Percentiles rank a stretch among this genome's conserved stretches.
These are phyloP conservation scores for Onychostruthus taczanowskii DNA, from an alignment of 2,113 vertebrate genomes.

Conservation along the genomic window DNA sequence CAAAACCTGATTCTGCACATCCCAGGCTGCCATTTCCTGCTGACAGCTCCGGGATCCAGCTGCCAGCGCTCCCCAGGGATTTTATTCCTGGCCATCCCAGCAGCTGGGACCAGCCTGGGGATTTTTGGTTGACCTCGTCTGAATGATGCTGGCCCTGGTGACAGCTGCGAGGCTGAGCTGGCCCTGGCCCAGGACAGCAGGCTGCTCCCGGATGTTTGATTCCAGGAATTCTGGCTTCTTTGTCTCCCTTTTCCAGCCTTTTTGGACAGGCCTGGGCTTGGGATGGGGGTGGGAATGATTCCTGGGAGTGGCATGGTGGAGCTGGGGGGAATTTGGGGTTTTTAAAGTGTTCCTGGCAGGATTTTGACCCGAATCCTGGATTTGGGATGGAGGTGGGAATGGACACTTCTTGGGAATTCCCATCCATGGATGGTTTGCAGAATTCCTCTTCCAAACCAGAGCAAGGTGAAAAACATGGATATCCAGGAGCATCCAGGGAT, in stretches of 20 bases:
- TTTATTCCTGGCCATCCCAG: not conserved
- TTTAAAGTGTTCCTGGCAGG: not conserved
- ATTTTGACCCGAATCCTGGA: accelerated
- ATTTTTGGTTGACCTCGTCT: constrained; percentile 2
- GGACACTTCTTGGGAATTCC: not conserved
- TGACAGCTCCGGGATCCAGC: not conserved
- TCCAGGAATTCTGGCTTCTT: not conserved
- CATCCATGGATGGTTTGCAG: accelerated
- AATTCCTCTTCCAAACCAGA: not conserved
- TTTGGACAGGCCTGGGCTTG: not conserved
- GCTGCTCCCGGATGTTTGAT: not conserved
- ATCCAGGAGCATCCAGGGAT: not conserved
- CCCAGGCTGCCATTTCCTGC: not conserved
- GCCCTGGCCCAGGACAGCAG: not conserved
- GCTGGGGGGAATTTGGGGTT: not conserved
- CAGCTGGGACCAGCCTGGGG: constrained; percentile 8
- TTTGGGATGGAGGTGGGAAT: not conserved
- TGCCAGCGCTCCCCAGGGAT: not conserved
- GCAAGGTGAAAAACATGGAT: not conserved
- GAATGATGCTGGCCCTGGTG: not conserved
- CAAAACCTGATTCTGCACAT: accelerated
- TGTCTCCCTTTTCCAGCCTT: not conserved
- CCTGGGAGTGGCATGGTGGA: not conserved
- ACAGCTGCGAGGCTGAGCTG: constrained; percentile 24
- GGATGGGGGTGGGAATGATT: not conserved